Evolutionary conservation across 2,797 vertebrate genomes (phyloP).

Genomic region (Enteromius afrohamiltoni): DNA sequence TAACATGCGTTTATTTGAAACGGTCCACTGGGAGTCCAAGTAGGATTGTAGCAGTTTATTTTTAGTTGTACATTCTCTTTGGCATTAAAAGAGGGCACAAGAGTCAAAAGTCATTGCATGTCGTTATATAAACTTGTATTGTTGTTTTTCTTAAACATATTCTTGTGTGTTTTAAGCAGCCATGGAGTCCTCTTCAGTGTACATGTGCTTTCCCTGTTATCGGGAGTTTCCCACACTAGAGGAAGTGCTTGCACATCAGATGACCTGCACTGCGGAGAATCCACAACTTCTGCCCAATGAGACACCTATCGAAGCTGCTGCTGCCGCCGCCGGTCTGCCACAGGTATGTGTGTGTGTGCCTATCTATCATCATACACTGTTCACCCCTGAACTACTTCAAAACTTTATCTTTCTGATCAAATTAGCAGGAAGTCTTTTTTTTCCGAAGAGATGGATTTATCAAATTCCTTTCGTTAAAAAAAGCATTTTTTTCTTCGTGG

Average conservation of each 20-base stretch:
- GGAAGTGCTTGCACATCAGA: conserved; percentile 82
- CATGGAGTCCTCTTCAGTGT: conserved; percentile 80
- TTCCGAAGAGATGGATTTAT: background rate
- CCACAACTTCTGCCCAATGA: conserved; percentile 33
- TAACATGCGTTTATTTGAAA: background rate
- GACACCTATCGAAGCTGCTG: conserved; percentile 51
- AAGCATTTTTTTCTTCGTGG: conserved; percentile 31
- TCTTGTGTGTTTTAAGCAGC: conserved; percentile 59
- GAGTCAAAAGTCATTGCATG: conserved; percentile 4
- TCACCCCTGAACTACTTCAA: background rate
- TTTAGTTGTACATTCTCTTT: conserved; percentile 32
- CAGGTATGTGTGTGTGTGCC: conserved; percentile 38
- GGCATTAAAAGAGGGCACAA: conserved; percentile 76
- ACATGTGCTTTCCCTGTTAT: conserved; percentile 87
- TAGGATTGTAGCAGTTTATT: background rate
- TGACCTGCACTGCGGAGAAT: conserved; percentile 78
- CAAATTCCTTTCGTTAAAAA: background rate
- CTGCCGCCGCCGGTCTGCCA: conserved; percentile 40
- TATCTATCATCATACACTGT: background rate
- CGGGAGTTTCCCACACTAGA: conserved; percentile 82
- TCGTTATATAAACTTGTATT: conserved; percentile 26
- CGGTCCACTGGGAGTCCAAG: background rate
- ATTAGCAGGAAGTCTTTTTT: background rate
- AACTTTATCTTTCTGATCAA: background rate
- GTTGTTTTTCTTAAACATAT: conserved; percentile 54